Evolutionary conservation across 2,113 vertebrate species (phyloP), one percentile per base, ranked within the genome.

Genomic region (Trichomycterus rosablanca): DNA sequence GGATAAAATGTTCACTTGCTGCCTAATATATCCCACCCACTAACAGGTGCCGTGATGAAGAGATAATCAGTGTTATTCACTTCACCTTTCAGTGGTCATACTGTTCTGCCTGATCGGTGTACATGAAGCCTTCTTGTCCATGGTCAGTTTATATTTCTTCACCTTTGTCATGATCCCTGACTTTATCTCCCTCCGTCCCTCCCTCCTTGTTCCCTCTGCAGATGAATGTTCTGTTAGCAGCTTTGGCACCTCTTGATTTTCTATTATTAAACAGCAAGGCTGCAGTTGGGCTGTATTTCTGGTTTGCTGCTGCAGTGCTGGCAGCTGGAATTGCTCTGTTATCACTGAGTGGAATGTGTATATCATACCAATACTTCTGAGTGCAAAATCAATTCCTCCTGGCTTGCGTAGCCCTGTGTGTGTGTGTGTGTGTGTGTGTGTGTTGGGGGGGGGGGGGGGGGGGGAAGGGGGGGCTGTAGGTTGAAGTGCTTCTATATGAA

Each of bases 161-260:
- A 57, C 55, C 37, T 16, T 23, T 43, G 50, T 52, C 52, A n/a
- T n/a, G n/a, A n/a, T 9, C 10, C 20, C 24, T 9, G 71, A 61
- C 61, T 69, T 55, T 19, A 18, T 44, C n/a, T 37, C 42, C 68
- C 59, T 67, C 40, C 62, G 45, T 46, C 68, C 55, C 48, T 30
- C 57, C 20, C 18, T 48, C 67, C 67, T 62, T 66, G 71, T 69
- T 72, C 67, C 63, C 71, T 76, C 72, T 74, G 58, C 72, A 81
- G 78, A 83, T 83, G 77, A 84, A 82, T 78, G 76, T 59, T 77
- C 75, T 70, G 62, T 32, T 45, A 71, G 61, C 68, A 70, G 68
- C 70, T 73, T 74, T 78, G 78, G 80, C 73, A 74, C 55, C 65
- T 76, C 77, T 59, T 78, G 71, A 80, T 80, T 79, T 78, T 80